Base-by-base conservation (phyloP, 2,888 invertebrate genomes). In the Helleia helle region DNA sequence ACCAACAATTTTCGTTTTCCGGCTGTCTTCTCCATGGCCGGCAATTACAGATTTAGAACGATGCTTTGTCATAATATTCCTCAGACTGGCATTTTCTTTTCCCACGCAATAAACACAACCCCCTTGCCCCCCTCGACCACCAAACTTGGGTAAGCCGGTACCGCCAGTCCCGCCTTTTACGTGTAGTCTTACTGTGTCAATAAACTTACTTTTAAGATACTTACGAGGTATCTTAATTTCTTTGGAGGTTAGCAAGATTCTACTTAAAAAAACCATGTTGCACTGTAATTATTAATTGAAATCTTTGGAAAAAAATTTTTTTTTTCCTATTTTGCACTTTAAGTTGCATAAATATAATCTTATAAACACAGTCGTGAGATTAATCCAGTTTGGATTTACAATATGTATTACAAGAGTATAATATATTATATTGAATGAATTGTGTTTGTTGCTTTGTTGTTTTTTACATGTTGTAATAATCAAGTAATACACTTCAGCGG, bases 51-150 rank as follows among this genome's bases (percentile, higher is more conserved):
- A 83, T 68, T 89, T 89, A 0, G 71, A 72, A 30, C 88, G 88
- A 58, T 86, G 81, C 42, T 71, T 74, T 4, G 44, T 52, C 60
- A 76, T 71, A 4, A 92, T 79, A 34, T 68, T 76, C 22, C 79
- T 79, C 1, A 93, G 70, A 28, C 86, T 86, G 0, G 88, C 56
- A 13, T 80, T 80, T 59, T 92, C 90, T 54, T 88, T 89, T 0
- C 91, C 91, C 22, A 88, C 71, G 9, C 94, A 86, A 56, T 89
- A 89, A 2, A 99, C 90, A 71, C 93, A 89, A 1, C 98, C 98
- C 27, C 98, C 98, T 67, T 91, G 90, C 0, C 98, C 98, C 6
- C 98, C 98, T 7, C 93, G 73, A 0, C 95, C 98, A 1, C 97
- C 97, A 71, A 89, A 95, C 59, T 91, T 92, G 1, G 91, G 91